Percentiles rank a stretch among this genome's conserved stretches.
Conservation (phyloP, 1,140 invertebrate genomes). For the Bombus huntii region DNA sequence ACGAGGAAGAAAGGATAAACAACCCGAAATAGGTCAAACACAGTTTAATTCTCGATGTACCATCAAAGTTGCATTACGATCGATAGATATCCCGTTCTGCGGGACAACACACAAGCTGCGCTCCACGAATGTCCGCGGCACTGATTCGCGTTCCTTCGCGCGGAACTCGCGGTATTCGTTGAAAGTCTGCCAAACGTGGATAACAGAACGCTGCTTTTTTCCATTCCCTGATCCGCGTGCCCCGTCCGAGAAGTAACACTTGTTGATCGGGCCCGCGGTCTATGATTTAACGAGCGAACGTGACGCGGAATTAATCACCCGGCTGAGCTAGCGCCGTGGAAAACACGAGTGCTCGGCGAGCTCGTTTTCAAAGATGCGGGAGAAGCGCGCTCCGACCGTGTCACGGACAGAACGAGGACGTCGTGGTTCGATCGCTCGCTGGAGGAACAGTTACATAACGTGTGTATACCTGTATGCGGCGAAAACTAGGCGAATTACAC, state of each 20-base stretch:
- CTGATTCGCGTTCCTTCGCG: not conserved
- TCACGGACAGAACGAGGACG: not conserved
- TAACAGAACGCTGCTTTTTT: not conserved
- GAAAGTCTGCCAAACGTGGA: conserved; percentile 12
- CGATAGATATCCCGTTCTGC: not conserved
- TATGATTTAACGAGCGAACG: conserved; percentile 66
- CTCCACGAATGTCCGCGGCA: not conserved
- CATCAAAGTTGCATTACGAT: not conserved
- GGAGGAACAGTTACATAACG: not conserved
- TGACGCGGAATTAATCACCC: conserved; percentile 47
- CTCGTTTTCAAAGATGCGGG: conserved; percentile 18
- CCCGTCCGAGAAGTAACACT: conserved; percentile 65
- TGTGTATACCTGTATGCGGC: not conserved
- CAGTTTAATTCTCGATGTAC: not conserved
- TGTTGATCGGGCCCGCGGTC: conserved; percentile 64
- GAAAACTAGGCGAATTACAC: not conserved
- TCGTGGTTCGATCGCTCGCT: conserved; percentile 11
- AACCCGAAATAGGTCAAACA: not conserved
- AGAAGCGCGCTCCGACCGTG: not conserved
- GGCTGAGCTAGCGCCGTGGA: not conserved
- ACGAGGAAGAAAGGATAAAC: not conserved
- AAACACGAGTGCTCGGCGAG: not conserved
- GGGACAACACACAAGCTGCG: not conserved
- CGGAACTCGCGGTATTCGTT: not conserved
- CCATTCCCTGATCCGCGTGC: not conserved